Evolutionary conservation across 2,797 vertebrate genomes (phyloP).

Genomic region (Pteropus rufus): DNA sequence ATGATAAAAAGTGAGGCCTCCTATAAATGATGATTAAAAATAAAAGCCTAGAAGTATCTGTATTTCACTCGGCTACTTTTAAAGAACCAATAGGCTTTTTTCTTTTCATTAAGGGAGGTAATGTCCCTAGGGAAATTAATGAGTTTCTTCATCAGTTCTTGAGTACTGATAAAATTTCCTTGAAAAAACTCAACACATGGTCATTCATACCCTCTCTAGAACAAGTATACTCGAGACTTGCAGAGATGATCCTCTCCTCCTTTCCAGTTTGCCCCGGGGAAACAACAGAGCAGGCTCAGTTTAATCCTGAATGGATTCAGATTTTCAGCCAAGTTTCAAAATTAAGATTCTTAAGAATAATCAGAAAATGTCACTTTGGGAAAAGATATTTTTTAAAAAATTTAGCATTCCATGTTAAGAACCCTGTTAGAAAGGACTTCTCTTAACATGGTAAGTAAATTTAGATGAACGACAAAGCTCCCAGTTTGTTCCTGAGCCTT

Average conservation of each 20-base stretch:
- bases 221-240: neutral
- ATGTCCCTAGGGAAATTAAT: conserved; percentile 45
- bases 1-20: neutral
- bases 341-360: neutral
- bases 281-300: neutral
- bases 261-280: neutral
- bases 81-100: conserved; percentile 22
- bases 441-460: neutral
- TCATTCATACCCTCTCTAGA: neutral
- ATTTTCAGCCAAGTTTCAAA: neutral
- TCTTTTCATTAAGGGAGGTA: conserved; percentile 44
- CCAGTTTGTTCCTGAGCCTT: neutral
- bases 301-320: neutral
- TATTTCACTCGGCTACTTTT: conserved; percentile 35
- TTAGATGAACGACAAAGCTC: neutral
- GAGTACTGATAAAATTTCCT: neutral
- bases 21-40: conserved; percentile 47
- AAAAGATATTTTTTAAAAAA: neutral
- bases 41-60: conserved; percentile 9
- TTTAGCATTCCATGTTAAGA: neutral
- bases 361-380: neutral
- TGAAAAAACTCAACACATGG: neutral
- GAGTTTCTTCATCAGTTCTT: conserved; percentile 39
- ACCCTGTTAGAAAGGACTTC: neutral
- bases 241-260: neutral